phyloP scores from a whole-genome alignment of 2,888 invertebrate species.

The Metallyticus violacea region DNA sequence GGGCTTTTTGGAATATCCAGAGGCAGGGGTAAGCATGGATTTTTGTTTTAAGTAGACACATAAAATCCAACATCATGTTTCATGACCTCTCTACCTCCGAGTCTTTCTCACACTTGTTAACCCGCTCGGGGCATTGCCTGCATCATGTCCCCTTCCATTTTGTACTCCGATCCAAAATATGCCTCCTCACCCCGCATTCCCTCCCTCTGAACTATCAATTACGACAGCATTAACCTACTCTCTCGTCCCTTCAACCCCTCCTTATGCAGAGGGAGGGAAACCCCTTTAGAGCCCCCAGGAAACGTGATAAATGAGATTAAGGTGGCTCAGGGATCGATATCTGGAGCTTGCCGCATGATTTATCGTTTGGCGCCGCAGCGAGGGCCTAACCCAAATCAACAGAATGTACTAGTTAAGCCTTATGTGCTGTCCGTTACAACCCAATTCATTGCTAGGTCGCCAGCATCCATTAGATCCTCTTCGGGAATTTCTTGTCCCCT shows the following conservation, averaged over 20 bases:
- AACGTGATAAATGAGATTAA: constrained; percentile 12
- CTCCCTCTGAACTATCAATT: neutral
- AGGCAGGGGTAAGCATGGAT: no score
- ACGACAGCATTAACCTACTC: neutral
- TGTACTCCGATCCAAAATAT: neutral
- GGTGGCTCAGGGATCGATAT: neutral
- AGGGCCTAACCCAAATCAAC: neutral
- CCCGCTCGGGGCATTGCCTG: neutral
- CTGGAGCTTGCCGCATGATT: neutral
- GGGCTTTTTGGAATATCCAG: no score
- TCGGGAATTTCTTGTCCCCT: neutral
- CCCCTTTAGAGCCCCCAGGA: neutral
- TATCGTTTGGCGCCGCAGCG: neutral
- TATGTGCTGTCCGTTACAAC: neutral
- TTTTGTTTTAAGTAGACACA: neutral
- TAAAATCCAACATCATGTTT: neutral
- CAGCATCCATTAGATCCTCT: no score
- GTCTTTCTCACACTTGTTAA: neutral
- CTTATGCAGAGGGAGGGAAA: neutral
- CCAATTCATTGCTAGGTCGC: neutral
- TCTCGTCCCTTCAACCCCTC: neutral
- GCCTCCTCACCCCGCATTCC: neutral
- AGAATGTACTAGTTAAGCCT: neutral
- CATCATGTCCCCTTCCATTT: neutral
- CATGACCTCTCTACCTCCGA: neutral